Conservation (phyloP, 2,888 invertebrate species). For the Malachius bipustulatus region DNA sequence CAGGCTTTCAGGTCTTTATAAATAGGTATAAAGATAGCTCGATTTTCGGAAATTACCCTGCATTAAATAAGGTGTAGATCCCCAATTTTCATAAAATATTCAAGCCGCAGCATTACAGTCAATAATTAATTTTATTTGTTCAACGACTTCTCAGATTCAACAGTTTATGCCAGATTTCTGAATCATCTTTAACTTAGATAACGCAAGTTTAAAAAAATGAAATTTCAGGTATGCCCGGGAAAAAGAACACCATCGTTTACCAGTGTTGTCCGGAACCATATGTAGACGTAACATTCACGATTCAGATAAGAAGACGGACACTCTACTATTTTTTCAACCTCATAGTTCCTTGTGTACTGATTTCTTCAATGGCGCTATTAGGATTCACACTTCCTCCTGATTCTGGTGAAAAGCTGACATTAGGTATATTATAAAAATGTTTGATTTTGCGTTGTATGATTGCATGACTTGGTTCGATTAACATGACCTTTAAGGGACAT, state of each 20-base stretch:
- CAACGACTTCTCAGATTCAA: too few species aligned
- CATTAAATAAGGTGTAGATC: too few species aligned
- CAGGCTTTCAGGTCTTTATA: too few species aligned
- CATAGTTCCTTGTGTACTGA: constrained; percentile 97
- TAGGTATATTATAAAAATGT: constrained; percentile 62
- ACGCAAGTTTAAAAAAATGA: too few species aligned
- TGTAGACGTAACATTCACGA: constrained; percentile 92
- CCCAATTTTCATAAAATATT: too few species aligned
- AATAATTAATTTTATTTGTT: too few species aligned
- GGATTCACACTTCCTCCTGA: constrained; percentile 98
- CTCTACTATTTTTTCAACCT: constrained; percentile 99
- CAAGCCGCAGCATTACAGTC: too few species aligned
- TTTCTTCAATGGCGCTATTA: constrained; percentile 95
- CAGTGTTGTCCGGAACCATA: constrained; percentile 91
- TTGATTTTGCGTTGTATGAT: constrained; percentile 31
- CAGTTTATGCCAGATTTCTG: constrained; percentile 3
- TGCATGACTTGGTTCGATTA: too few species aligned
- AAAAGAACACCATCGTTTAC: constrained; percentile 81
- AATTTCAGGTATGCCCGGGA: constrained; percentile 75
- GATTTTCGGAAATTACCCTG: too few species aligned
- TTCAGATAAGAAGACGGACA: constrained; percentile 90
- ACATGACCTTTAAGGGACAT: too few species aligned
- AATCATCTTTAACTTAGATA: too few species aligned
- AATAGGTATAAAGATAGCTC: too few species aligned
- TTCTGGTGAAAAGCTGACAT: constrained; percentile 89